A percentile compares a stretch with the other conserved stretches of the same genome.
Evolutionary conservation across 2,888 invertebrate species (phyloP).

Genomic region (Lasioglossum figueresi): DNA sequence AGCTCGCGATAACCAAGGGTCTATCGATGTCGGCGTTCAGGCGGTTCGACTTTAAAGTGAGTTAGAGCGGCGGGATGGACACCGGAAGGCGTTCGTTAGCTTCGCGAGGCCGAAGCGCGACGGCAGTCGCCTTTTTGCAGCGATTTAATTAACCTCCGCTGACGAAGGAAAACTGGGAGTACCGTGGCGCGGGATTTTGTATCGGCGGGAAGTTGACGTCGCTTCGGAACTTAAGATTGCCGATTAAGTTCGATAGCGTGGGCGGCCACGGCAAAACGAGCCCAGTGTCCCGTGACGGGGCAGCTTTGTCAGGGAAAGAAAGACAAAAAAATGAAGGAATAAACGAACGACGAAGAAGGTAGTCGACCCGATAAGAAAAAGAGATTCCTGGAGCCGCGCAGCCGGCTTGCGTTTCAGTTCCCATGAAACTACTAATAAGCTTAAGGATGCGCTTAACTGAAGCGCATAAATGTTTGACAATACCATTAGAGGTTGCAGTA

Average conservation of each 20-base stretch:
- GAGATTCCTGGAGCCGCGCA: conserved; percentile 48
- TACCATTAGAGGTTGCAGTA: conserved; percentile 79
- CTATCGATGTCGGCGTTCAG: neutral
- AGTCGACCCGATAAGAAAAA: neutral
- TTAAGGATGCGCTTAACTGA: conserved; percentile 77
- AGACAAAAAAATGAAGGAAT: neutral
- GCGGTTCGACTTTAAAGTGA: neutral
- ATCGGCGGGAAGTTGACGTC: conserved; percentile 1
- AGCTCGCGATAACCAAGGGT: neutral
- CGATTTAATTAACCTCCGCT: conserved; percentile 37
- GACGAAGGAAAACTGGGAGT: conserved; percentile 18
- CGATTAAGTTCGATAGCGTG: conserved; percentile 35
- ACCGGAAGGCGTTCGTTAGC: conserved; percentile 14
- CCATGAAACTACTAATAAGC: conserved; percentile 68
- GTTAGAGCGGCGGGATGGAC: neutral
- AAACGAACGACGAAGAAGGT: neutral
- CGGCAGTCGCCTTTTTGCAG: neutral
- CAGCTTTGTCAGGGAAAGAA: conserved; percentile 18
- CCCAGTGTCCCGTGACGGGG: conserved; percentile 14
- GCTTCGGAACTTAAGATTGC: conserved; percentile 24
- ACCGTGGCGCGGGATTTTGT: conserved; percentile 26
- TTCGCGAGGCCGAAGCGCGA: conserved; percentile 7
- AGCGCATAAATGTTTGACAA: conserved; percentile 81
- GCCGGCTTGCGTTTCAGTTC: conserved; percentile 57
- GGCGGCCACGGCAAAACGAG: neutral